A percentile compares a stretch with the other conserved stretches of the same genome.
These are phyloP conservation scores for Prenolepis imparis DNA, from an alignment of 2,888 invertebrate species.

Conservation along the genomic window DNA sequence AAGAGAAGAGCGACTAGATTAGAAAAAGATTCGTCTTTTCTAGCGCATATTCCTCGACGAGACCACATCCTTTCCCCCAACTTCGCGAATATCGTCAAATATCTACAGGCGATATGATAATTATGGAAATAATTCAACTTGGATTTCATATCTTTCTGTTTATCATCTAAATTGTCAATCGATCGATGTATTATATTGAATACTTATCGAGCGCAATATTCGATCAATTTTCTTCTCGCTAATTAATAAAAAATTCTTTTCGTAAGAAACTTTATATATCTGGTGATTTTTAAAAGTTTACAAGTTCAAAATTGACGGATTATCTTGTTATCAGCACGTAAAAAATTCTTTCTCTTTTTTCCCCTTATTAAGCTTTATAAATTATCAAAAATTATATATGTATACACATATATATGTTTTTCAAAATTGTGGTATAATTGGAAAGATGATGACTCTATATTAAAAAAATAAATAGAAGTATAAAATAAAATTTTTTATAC, in stretches of 20 bases:
- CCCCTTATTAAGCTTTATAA: background rate
- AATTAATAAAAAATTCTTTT: background rate
- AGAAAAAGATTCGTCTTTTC: slow-evolving; percentile 64
- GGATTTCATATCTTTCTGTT: background rate
- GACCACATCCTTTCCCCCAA: slow-evolving; percentile 60
- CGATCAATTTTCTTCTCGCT: background rate
- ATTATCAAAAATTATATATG: background rate
- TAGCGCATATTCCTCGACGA: slow-evolving; percentile 60
- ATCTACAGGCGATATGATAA: background rate
- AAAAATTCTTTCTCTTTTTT: background rate
- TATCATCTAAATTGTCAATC: slow-evolving; percentile 14
- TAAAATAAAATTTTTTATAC: no score
- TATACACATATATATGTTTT: background rate
- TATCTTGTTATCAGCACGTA: background rate
- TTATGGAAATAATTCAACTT: slow-evolving; percentile 10
- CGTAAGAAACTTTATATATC: background rate
- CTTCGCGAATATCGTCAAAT: slow-evolving; percentile 62
- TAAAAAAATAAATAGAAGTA: background rate
- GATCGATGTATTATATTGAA: background rate
- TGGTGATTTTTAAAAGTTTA: background rate
- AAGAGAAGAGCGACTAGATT: slow-evolving; percentile 66
- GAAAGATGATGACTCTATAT: background rate
- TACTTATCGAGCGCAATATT: slow-evolving; percentile 28
- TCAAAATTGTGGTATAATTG: background rate
- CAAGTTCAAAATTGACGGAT: background rate